A percentile compares a stretch with the other conserved stretches of the same genome.
phyloP scores from a whole-genome alignment of 2,113 vertebrate species.

The Cottus gobio region DNA sequence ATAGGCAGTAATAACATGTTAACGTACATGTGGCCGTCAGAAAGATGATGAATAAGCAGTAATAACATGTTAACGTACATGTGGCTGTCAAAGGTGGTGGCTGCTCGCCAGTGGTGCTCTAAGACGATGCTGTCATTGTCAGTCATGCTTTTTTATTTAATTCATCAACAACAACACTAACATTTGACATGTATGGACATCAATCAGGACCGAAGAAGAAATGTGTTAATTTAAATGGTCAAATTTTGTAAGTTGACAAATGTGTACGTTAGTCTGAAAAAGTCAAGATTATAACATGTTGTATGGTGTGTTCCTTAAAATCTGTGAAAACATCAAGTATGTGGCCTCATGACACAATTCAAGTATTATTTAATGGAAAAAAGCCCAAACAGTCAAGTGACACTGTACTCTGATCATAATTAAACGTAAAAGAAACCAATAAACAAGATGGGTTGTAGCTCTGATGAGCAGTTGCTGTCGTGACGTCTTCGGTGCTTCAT shows the following conservation, averaged over 20 bases:
- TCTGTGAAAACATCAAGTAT: slow-evolving; percentile 9
- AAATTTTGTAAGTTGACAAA: slow-evolving; percentile 44
- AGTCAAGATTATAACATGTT: slow-evolving; percentile 2
- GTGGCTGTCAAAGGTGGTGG: too few species aligned
- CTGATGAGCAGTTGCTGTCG: slow-evolving; percentile 8
- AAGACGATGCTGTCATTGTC: neutral
- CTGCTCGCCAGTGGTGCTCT: slow-evolving; percentile 11
- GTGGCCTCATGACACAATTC: slow-evolving; percentile 1
- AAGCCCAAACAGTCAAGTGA: neutral
- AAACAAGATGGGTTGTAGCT: slow-evolving; percentile 12
- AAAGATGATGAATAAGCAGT: too few species aligned
- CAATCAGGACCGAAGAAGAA: slow-evolving; percentile 1
- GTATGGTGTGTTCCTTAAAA: slow-evolving; percentile 29
- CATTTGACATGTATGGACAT: neutral
- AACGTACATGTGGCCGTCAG: too few species aligned
- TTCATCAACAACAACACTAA: neutral
- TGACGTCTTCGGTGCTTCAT: slow-evolving; percentile 10
- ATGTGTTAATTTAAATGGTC: slow-evolving; percentile 13
- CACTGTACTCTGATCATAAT: slow-evolving; percentile 15
- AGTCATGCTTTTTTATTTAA: slow-evolving; percentile 3
- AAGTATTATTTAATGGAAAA: neutral
- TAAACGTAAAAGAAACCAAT: neutral
- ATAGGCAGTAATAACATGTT: too few species aligned
- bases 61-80: too few species aligned
- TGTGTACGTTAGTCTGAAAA: slow-evolving; percentile 22